Base-by-base conservation (phyloP, 2,888 invertebrate species). In the Ischnus inquisitorius region DNA sequence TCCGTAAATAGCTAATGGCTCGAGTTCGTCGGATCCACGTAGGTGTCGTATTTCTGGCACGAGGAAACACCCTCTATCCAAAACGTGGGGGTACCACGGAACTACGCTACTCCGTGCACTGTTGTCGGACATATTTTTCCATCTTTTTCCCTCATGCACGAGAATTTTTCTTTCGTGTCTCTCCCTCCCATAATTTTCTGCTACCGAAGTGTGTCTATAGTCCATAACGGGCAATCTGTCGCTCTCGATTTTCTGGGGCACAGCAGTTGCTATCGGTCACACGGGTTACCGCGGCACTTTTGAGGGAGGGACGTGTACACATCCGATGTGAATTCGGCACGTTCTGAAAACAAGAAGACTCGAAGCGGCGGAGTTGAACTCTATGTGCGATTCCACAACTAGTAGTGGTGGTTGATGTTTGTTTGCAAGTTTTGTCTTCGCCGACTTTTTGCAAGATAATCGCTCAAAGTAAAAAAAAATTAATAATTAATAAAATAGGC, bases 1-100 rank as follows among this genome's bases (percentile, higher is more conserved):
- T 92, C 92, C 90, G 92, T 92, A 92, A 93, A 93, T 93, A 93
- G 92, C 92, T 92, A 91, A 92, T 92, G 93, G 91, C 87, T 87
- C 88, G 89, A 82, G 88, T 86, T 87, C 62, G 10, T 83, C 57
- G 86, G 86, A 87, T 87, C 86, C 88, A 78, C 83, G 87, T 87
- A 83, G 89, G 92, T 92, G 90, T 92, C 92, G 90, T 92, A 89
- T 92, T 92, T 91, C 92, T 86, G 84, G 82, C 34, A 85, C 85
- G 75, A 79, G 83, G 79, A 86, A 86, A 68, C 74, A 25, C 69
- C 43, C 68, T 57, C 39, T 78, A 71, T 65, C 77, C 54, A 84
- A 81, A 57, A 14, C 22, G 25, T 54, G 3, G 54, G 48, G 19
- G 54, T 54, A 78, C 69, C 19, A 65, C 67, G 48, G 65, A 75